Percentiles rank a stretch among this genome's conserved stretches.
Conservation (phyloP, 1,140 invertebrate genomes). For the Rhyzopertha dominica region DNA sequence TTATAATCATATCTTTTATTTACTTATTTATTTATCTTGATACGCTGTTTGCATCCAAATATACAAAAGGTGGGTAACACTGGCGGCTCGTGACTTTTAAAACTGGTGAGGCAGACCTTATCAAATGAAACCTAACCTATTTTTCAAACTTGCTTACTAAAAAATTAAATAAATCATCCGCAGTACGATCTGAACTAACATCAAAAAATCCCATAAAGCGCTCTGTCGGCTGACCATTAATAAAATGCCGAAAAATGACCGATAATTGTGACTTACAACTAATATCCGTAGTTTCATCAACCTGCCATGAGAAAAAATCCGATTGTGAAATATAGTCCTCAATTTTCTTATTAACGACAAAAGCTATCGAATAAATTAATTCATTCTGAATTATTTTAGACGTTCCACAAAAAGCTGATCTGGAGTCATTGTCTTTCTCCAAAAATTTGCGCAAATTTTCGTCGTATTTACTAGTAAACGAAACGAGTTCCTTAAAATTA, state of each 20-base stretch:
- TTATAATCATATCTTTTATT: too few relatives aligned
- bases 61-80: too few relatives aligned
- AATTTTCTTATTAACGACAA: constrained; percentile 8
- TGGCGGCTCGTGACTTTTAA: too few relatives aligned
- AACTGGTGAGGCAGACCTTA: too few relatives aligned
- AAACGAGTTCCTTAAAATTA: too few relatives aligned
- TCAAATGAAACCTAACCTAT: too few relatives aligned
- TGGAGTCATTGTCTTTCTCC: constrained; percentile 7
- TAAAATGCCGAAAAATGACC: constrained; percentile 14
- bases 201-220: constrained; percentile 28
- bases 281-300: constrained; percentile 20
- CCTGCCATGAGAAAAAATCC: constrained; percentile 12
- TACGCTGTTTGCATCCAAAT: too few relatives aligned
- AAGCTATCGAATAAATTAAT: constrained; percentile 8
- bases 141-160: constrained; percentile 2
- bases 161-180: constrained; percentile 11
- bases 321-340: constrained; percentile 7
- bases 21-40: too few relatives aligned
- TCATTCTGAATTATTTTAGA: constrained; percentile 20
- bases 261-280: constrained; percentile 13
- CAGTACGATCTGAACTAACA: constrained; percentile 20
- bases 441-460: constrained; percentile 14
- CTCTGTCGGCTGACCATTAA: too few relatives aligned
- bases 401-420: constrained; percentile 10
- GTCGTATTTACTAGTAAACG: too few relatives aligned